These are phyloP conservation scores for Archilochus colubris DNA, from an alignment of 2,113 vertebrate genomes.

Conservation along the genomic window DNA sequence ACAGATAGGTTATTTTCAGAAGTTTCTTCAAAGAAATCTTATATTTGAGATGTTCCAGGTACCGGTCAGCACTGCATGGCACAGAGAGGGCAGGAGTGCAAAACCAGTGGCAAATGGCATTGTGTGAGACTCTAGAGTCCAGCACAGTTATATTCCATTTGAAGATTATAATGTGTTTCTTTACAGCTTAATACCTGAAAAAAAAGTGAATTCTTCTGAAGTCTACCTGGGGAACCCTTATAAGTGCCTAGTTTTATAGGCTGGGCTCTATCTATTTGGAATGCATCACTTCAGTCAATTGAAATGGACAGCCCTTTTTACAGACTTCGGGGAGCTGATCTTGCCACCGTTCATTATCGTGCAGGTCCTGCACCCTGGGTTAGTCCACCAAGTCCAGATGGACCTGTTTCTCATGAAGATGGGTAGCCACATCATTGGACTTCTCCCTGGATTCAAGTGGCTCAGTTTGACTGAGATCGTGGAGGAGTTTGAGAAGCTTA, in stretches of 20 bases:
- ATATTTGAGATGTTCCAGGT: neutral
- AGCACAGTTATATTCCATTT: neutral
- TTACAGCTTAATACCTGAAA: neutral
- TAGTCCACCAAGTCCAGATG: constrained; percentile 87
- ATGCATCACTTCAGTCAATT: neutral
- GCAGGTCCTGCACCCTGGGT: constrained; percentile 92
- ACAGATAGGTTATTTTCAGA: neutral
- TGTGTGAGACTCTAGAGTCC: neutral
- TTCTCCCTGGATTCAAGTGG: constrained; percentile 93
- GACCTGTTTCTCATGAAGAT: constrained; percentile 92
- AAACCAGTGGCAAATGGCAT: neutral
- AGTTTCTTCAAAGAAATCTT: neutral
- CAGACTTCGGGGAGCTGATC: neutral
- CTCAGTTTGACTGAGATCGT: constrained; percentile 91
- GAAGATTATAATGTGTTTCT: neutral
- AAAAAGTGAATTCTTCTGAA: neutral
- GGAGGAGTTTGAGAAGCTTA: constrained; percentile 94
- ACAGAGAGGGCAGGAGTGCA: accelerated
- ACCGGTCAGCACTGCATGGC: neutral
- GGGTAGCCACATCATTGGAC: constrained; percentile 83
- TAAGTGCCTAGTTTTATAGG: neutral
- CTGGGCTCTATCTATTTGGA: neutral
- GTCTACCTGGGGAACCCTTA: neutral
- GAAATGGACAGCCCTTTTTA: neutral
- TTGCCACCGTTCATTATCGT: neutral